Evolutionary conservation across 2,888 invertebrate species (phyloP), one percentile per base, ranked within the genome.

Genomic region (Sesia bembeciformis): DNA sequence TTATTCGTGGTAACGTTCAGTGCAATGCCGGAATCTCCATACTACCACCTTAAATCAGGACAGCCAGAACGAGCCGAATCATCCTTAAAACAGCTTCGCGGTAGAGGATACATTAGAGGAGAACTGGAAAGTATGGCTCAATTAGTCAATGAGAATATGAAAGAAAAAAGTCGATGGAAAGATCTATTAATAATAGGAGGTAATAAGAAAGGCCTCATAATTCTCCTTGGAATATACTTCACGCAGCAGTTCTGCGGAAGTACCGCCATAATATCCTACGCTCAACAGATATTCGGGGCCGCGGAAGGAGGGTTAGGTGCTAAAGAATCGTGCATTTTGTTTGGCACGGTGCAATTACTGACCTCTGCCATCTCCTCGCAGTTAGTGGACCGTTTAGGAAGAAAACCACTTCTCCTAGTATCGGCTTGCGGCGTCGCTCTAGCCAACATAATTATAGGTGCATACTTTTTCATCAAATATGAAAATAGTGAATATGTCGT

Each of bases 21-120:
- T 52, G 90, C 91, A 46, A 91, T 93, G 86, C 93, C 93, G 0
- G 94, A 94, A 70, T 92, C 93, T 3, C 94, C 94, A 0, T 91
- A 93, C 64, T 92, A 86, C 66, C 84, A 84, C 67, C 81, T 92
- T 39, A 89, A 90, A 53, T 74, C 78, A 0, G 89, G 86, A 6
- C 78, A 85, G 40, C 76, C 80, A 4, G 90, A 90, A 41, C 77
- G 86, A 56, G 93, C 93, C 0, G 85, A 91, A 55, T 66, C 77
- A 49, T 90, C 92, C 0, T 72, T 94, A 52, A 84, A 90, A 63
- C 90, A 85, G 67, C 81, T 94, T 3, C 78, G 93, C 23, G 91
- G 92, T 39, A 81, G 81, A 58, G 70, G 74, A 8, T 91, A 90
- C 64, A 90, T 93, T 51, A 78, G 86, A 62, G 84, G 86, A 58